Percentiles rank a stretch among this genome's conserved stretches.
These are phyloP conservation scores for Scomberomorus guttatus DNA, from an alignment of 2,797 vertebrate species.

Conservation along the genomic window DNA sequence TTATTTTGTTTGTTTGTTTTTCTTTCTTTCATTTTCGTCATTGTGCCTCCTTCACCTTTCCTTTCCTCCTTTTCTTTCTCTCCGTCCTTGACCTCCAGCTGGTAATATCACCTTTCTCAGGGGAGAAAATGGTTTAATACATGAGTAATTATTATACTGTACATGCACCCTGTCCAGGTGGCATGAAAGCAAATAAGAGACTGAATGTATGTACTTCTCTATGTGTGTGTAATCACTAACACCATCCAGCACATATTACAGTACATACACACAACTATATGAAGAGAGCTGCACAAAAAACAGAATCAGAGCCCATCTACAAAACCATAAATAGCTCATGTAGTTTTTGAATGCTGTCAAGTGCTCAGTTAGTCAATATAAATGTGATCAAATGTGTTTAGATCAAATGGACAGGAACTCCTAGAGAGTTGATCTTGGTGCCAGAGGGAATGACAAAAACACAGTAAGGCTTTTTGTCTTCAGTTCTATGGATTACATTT, in stretches of 20 bases:
- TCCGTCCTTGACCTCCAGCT: conserved; percentile 82
- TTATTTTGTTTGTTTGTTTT: background rate
- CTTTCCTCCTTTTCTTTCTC: conserved; percentile 33
- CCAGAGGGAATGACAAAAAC: background rate
- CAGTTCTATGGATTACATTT: background rate
- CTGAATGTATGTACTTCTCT: conserved; percentile 36
- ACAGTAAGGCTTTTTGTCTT: background rate
- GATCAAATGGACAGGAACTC: background rate
- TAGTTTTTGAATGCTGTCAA: background rate
- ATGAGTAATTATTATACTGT: conserved; percentile 86
- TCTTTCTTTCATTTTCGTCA: background rate
- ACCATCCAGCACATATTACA: background rate
- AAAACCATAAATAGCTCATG: background rate
- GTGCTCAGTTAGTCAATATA: background rate
- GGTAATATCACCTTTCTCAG: conserved; percentile 78
- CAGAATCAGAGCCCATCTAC: background rate
- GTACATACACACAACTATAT: background rate
- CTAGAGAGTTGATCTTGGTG: background rate
- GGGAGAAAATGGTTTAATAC: conserved; percentile 86
- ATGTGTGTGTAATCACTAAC: background rate
- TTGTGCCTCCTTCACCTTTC: background rate
- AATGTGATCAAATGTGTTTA: background rate
- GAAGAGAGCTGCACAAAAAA: background rate
- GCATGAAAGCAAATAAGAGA: conserved; percentile 53
- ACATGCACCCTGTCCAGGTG: conserved; percentile 82